Evolutionary conservation across 1,140 invertebrate genomes (phyloP), one percentile per base, ranked within the genome.

Genomic region (Drosophila navojoa): DNA sequence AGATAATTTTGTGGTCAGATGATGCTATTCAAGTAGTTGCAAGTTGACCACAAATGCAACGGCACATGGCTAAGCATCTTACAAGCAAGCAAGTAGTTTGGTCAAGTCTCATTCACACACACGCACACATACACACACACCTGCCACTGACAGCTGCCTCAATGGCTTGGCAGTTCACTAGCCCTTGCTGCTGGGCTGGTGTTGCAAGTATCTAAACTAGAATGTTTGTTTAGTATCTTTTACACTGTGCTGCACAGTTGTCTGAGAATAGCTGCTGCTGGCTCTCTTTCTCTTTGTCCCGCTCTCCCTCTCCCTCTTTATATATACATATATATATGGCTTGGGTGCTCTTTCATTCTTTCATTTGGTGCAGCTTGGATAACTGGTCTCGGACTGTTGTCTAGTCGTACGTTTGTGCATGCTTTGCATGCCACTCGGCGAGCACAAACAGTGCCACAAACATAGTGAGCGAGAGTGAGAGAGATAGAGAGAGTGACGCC

Each of bases 221-320:
- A 87, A 89, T 64, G 79, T 87, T 87, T 79, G 64, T 71, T 89
- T 80, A 89, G 82, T 82, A 89, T 82, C 72, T 77, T 53, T 79
- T 73, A 64, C 72, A 64, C 60, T 54, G 45, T 57, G 52, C 44
- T 53, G 25, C 25, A 40, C 58, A 40, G 49, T 50, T 76, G 55
- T 49, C 7, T 42, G 63, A 53, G 29, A 44, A n/a, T 16, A 63
- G 32, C 27, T 29, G 27, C 2, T 55, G 49, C 35, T 66, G 7
- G 70, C 45, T 29, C 40, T 45, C 42, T 6, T 15, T 9, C 42
- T 45, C 15, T 15, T 4, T 15, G 1, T 4, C n/a, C 4, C 40
- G n/a, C 40, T 3, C 10, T 42, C 10, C n/a, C 13, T 42, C 10
- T 22, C 19, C n/a, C n/a, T n/a, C n/a, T n/a, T n/a, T n/a, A 22